Conservation (phyloP, 1,140 invertebrate species). For the Rhopalosiphum padi region DNA sequence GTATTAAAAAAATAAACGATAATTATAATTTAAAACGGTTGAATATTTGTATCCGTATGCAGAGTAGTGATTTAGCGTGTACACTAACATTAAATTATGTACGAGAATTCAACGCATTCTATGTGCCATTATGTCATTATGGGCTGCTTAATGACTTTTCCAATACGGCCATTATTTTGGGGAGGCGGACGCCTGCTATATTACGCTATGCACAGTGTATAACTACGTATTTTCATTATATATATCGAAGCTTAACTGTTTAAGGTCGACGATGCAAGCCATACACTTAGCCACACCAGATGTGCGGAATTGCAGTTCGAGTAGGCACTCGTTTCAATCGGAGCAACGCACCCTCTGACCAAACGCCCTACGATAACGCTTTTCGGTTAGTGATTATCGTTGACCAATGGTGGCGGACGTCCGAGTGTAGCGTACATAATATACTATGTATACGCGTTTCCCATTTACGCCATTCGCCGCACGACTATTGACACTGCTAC, state of each 20-base stretch:
- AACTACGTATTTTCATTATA: background rate
- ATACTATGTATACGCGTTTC: background rate
- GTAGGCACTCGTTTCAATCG: background rate
- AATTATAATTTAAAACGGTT: background rate
- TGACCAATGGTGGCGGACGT: slow-evolving; percentile 32
- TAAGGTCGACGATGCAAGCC: background rate
- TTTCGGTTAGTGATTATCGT: background rate
- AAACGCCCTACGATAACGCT: slow-evolving; percentile 26
- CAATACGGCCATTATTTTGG: background rate
- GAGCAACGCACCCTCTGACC: background rate
- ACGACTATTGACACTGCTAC: background rate
- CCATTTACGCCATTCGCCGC: background rate
- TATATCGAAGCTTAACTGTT: background rate
- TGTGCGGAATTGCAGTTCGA: slow-evolving; percentile 30
- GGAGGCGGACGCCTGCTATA: background rate
- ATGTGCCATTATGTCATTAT: background rate
- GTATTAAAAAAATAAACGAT: too few relatives aligned
- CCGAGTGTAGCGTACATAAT: background rate
- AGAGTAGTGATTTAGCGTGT: background rate
- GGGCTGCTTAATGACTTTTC: background rate
- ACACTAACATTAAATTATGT: background rate
- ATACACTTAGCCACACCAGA: slow-evolving; percentile 15
- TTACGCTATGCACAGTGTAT: background rate
- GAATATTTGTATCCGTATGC: background rate
- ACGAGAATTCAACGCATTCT: background rate